These are phyloP conservation scores for Molorchus minor DNA, from an alignment of 2,888 invertebrate genomes.

Conservation along the genomic window DNA sequence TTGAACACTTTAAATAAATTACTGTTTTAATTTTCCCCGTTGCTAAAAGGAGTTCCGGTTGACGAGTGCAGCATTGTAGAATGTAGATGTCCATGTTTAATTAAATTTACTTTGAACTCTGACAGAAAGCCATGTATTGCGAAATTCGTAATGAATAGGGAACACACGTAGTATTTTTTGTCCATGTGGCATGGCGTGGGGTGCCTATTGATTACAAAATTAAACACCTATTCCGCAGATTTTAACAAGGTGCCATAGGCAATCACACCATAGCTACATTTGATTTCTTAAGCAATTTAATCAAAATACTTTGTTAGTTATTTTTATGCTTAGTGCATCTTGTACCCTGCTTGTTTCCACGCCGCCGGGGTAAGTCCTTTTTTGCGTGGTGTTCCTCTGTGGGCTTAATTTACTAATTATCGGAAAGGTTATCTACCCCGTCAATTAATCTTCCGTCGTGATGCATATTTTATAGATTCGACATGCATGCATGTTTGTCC, in stretches of 20 bases:
- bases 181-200: too few relatives aligned
- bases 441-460: not conserved
- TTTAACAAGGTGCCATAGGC: too few relatives aligned
- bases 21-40: slow-evolving; percentile 20
- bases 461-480: too few relatives aligned
- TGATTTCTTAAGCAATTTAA: too few relatives aligned
- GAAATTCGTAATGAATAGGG: slow-evolving; percentile 6
- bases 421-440: too few relatives aligned
- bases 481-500: too few relatives aligned
- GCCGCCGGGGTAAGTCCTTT: not conserved
- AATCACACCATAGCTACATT: too few relatives aligned
- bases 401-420: not conserved
- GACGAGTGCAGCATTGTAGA: slow-evolving; percentile 22
- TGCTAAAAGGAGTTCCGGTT: slow-evolving; percentile 9
- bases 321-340: too few relatives aligned
- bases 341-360: too few relatives aligned
- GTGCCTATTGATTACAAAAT: too few relatives aligned
- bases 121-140: not conserved
- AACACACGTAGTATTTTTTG: not conserved
- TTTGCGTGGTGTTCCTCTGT: not conserved
- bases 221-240: too few relatives aligned
- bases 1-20: slow-evolving; percentile 20
- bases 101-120: slow-evolving; percentile 14
- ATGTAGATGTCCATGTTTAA: slow-evolving; percentile 23
- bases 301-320: too few relatives aligned